These are phyloP conservation scores for Esox niger DNA, from an alignment of 2,113 vertebrate genomes.

Conservation along the genomic window DNA sequence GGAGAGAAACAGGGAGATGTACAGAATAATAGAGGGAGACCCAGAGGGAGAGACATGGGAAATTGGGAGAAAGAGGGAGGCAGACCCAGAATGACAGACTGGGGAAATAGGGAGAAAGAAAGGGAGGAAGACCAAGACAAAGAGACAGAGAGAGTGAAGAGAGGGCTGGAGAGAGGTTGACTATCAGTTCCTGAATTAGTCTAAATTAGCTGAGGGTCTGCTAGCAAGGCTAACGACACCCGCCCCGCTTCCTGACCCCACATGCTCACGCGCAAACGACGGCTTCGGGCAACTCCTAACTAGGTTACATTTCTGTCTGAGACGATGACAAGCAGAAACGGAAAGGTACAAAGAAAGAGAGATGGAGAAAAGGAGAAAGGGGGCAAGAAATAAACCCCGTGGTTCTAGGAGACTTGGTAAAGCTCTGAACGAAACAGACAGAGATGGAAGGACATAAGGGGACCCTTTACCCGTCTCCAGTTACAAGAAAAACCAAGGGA, in stretches of 20 bases:
- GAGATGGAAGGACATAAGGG: neutral
- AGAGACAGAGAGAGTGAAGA: slow-evolving; percentile 4
- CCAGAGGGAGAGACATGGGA: neutral
- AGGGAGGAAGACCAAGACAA: slow-evolving; percentile 2
- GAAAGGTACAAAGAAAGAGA: neutral
- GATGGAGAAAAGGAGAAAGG: neutral
- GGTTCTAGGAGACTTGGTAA: neutral
- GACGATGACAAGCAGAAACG: slow-evolving; percentile 11
- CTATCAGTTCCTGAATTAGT: slow-evolving; percentile 64
- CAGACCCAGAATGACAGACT: no score
- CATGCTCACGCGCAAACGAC: slow-evolving; percentile 26
- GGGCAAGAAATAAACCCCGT: neutral
- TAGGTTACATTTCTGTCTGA: slow-evolving; percentile 62
- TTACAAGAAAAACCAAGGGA: neutral
- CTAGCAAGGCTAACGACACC: slow-evolving; percentile 63
- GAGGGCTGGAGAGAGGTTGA: slow-evolving; percentile 47
- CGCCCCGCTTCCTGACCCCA: slow-evolving; percentile 50
- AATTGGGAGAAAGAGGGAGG: no score
- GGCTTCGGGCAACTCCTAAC: slow-evolving; percentile 56
- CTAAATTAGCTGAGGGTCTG: slow-evolving; percentile 57
- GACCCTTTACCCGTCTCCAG: neutral
- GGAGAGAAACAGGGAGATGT: neutral
- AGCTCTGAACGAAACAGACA: neutral
- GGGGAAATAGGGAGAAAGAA: no score
- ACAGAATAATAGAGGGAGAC: slow-evolving; percentile 6